Evolutionary conservation across 1,140 invertebrate genomes (phyloP).

Genomic region (Ephestia elutella): DNA sequence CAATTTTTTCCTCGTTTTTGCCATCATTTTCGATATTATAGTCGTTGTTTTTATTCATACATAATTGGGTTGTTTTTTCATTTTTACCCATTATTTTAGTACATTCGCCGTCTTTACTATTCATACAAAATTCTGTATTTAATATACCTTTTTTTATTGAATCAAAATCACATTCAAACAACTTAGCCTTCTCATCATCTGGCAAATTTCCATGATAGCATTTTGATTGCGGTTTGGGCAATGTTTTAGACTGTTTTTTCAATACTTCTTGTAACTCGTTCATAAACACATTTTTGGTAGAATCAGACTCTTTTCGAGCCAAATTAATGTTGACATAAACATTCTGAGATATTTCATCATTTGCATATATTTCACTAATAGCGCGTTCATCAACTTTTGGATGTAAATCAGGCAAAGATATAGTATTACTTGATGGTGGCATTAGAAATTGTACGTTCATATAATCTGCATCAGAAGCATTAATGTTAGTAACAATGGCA

Average conservation of each 20-base stretch:
- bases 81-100: too few species aligned
- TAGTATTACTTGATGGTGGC: neutral
- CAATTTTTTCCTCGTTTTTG: too few species aligned
- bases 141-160: too few species aligned
- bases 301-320: neutral
- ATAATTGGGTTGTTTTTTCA: too few species aligned
- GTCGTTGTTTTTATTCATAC: too few species aligned
- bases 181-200: constrained; percentile 18
- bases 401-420: neutral
- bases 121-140: too few species aligned
- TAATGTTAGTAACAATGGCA: constrained; percentile 23
- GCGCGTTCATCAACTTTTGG: neutral
- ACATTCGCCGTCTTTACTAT: too few species aligned
- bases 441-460: neutral
- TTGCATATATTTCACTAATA: neutral
- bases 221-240: constrained; percentile 12
- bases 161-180: neutral
- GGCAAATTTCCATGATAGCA: constrained; percentile 6
- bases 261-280: neutral
- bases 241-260: constrained; percentile 13
- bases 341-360: neutral
- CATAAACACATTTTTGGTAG: neutral
- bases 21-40: too few species aligned
- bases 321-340: neutral
- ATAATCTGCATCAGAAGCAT: neutral